A percentile compares a stretch with the other conserved stretches of the same genome.
phyloP scores from a whole-genome alignment of 2,113 vertebrate genomes.

The Apistogramma diplotaenia region DNA sequence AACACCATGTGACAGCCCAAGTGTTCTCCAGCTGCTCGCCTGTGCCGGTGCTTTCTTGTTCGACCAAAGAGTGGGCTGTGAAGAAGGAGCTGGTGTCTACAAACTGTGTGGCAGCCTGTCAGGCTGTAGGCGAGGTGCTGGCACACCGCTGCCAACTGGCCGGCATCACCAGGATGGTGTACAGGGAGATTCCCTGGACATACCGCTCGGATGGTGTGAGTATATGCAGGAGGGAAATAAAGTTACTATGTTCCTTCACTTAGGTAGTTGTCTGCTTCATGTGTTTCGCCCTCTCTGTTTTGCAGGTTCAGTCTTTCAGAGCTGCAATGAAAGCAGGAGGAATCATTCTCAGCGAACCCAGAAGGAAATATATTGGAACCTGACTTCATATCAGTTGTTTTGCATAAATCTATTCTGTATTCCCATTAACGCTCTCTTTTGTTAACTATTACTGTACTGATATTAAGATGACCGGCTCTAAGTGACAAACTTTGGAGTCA shows the following conservation, averaged over 20 bases:
- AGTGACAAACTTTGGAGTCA: neutral
- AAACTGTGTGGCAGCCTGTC: conserved; percentile 81
- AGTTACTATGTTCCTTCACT: neutral
- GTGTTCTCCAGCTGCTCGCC: conserved; percentile 76
- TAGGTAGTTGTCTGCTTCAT: neutral
- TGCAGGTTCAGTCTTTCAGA: conserved; percentile 83
- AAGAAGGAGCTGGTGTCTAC: conserved; percentile 87
- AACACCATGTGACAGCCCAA: conserved; percentile 82
- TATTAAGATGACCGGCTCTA: neutral
- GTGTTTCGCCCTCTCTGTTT: neutral
- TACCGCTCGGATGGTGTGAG: conserved; percentile 82
- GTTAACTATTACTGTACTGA: neutral
- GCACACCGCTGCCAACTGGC: conserved; percentile 87
- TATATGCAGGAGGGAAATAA: neutral
- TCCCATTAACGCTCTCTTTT: neutral
- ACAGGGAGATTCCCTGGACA: conserved; percentile 85
- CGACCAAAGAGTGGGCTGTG: conserved; percentile 91
- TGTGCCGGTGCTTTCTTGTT: conserved; percentile 83
- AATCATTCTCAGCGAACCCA: conserved; percentile 82
- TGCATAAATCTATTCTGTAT: neutral
- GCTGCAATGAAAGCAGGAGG: conserved; percentile 86
- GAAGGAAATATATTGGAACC: conserved; percentile 77
- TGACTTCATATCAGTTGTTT: conserved; percentile 14
- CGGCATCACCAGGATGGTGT: conserved; percentile 88
- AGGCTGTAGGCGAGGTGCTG: conserved; percentile 86